phyloP scores from a whole-genome alignment of 2,888 invertebrate species.

The Pammene fasciana region DNA sequence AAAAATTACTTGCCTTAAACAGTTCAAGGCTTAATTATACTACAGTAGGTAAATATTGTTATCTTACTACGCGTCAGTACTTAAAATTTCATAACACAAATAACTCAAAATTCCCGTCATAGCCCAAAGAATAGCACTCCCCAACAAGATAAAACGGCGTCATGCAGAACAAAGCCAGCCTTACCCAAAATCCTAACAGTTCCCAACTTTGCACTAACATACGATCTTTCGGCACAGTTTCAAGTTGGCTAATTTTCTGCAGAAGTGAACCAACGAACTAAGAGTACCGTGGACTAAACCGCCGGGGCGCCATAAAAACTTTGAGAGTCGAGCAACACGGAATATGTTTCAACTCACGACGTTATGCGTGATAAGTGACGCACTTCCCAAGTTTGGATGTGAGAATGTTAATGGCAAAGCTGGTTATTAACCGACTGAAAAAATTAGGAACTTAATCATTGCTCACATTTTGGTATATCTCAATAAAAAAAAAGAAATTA shows the following conservation, averaged over 20 bases:
- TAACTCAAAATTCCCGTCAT: too few species aligned
- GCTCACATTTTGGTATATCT: too few species aligned
- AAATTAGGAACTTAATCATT: too few species aligned
- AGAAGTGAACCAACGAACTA: slow-evolving; percentile 29
- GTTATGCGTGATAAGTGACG: slow-evolving; percentile 30
- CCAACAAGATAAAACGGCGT: slow-evolving; percentile 18
- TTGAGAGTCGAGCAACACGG: slow-evolving; percentile 40
- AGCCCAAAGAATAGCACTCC: slow-evolving; percentile 10
- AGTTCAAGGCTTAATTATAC: too few species aligned
- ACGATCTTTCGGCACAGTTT: neutral
- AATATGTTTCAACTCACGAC: slow-evolving; percentile 36
- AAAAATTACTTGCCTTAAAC: too few species aligned
- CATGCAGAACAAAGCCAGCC: slow-evolving; percentile 9
- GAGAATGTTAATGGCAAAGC: neutral
- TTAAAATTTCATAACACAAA: too few species aligned
- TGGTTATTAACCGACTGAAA: neutral
- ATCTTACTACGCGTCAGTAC: too few species aligned
- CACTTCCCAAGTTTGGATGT: slow-evolving; percentile 17
- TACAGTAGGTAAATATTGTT: too few species aligned
- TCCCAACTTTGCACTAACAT: neutral
- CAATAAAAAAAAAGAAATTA: too few species aligned
- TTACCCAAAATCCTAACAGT: neutral
- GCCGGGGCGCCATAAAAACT: slow-evolving; percentile 63
- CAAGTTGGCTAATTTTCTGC: slow-evolving; percentile 31
- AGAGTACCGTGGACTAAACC: slow-evolving; percentile 28